Base-by-base conservation (phyloP, 2,113 vertebrate genomes). In the Chaetorhynchus papuensis region DNA sequence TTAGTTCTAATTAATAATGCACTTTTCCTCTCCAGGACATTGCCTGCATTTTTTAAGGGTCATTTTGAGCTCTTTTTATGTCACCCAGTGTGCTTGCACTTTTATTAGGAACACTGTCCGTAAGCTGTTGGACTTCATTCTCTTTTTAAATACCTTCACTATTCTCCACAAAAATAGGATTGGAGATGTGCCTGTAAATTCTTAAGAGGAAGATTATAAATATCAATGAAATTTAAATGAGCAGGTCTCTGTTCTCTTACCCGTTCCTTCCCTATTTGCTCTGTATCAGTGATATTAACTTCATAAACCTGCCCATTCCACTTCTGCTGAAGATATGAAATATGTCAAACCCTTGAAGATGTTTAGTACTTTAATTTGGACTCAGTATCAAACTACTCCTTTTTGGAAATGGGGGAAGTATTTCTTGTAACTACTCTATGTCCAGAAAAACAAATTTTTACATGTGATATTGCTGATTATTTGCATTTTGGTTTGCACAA, bases 391-490 rank as follows among this genome's bases (percentile, higher is more conserved):
- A 85, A 6, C 6, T 68, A 7, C 31, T 45, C 10, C 22, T 27
- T 56, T 82, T 39, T 1, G 1, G 2, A 18, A 10, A 15, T 22
- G 3, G 1, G 7, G 1, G 3, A 6, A 75, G 3, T 49, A 45
- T 44, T 76, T 87, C 6, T 84, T 79, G 7, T 8, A 10, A n/a
- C 20, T 19, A 53, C 5, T 35, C 2, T 37, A 23, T 5, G 5
- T 13, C 26, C 8, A 71, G 7, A 81, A 77, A 69, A 50, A 50
- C 8, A 26, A 9, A 9, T 65, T 83, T 85, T 83, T 41, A 15
- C 8, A 47, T 33, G 9, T 54, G 30, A 56, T 79, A 49, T 26
- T 85, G 13, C 24, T 49, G 60, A 64, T 19, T 63, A 35, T 15
- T 70, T 92, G 9, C 21, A 75, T 89, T 89, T 93, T 15, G 3